Evolutionary conservation across 92 coral and sea anemone species (phyloP), one percentile per base, ranked within the genome.

Genomic region (Zoanthus gigantus): DNA sequence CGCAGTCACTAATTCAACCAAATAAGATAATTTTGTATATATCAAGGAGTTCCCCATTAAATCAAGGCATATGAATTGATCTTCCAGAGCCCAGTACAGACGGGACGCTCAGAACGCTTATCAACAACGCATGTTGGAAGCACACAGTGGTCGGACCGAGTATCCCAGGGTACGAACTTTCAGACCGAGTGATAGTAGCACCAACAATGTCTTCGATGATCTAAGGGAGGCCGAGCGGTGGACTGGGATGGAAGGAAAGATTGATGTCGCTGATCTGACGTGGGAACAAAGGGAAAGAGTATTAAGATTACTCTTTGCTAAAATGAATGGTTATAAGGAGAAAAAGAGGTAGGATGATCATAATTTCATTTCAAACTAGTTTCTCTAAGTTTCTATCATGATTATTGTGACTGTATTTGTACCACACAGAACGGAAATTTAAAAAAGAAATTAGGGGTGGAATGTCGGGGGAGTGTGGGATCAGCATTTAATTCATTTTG

Each of bases 271-370:
- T 18, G 98, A 97, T 17, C 86, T 97, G 80, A 97, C 99, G 23
- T 97, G 99, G 99, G 99, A 97, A 76, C 99, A 97, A 73, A 92
- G 99, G 31, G 99, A 97, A 79, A 90, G 98, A 37, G 91, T 97
- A 11, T 78, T 97, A 56, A 95, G 99, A 71, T 74, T 95, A 88
- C 80, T 97, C 82, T 97, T 97, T 65, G 98, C 99, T 52, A 97
- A 97, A 74, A 92, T 97, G 94, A 97, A 97, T 74, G 99, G 99
- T 9, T 91, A 88, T 78, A 95, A 95, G 79, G 94, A 92, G 28
- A 95, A 91, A 74, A 88, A 83, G 81, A 94, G 95, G 99, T 97
- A 72, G 52, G 89, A 23, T n/a, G 18, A 13, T 13, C 42, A 3
- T 15, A 2, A 13, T 57, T 31, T 42, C 56, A 67, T 18, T n/a